Evolutionary conservation across 2,888 invertebrate species (phyloP).

Genomic region (Linnaemya vulpina): DNA sequence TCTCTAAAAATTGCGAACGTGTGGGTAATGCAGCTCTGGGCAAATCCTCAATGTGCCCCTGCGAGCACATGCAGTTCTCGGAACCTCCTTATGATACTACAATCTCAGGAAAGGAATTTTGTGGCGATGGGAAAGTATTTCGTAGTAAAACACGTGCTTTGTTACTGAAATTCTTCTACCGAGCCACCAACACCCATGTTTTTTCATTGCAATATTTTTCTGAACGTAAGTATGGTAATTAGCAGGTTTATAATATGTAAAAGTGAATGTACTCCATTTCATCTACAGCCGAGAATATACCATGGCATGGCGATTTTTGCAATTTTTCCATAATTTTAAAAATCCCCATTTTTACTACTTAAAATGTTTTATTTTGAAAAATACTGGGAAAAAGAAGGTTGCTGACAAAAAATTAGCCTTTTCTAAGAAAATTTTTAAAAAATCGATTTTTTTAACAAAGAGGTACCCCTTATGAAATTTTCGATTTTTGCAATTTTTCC

Average conservation of each 20-base stretch:
- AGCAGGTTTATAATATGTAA: conserved; percentile 18
- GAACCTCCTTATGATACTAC: conserved; percentile 87
- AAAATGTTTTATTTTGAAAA: too few relatives aligned
- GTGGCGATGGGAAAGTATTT: conserved; percentile 84
- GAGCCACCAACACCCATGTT: conserved; percentile 85
- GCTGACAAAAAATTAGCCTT: too few relatives aligned
- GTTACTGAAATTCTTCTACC: conserved; percentile 85
- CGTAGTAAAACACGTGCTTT: conserved; percentile 86
- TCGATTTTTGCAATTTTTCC: too few relatives aligned
- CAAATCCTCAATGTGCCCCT: conserved; percentile 82
- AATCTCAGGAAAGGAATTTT: conserved; percentile 85
- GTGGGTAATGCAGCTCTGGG: conserved; percentile 77
- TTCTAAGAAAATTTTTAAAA: too few relatives aligned
- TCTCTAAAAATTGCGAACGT: conserved; percentile 80
- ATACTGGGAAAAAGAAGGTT: too few relatives aligned
- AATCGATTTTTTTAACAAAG: too few relatives aligned
- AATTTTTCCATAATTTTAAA: too few relatives aligned
- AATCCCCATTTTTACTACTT: too few relatives aligned
- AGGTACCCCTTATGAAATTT: too few relatives aligned
- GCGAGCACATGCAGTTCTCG: conserved; percentile 87
- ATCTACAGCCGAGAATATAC: too few relatives aligned
- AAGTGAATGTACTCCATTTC: background rate
- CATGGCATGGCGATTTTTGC: too few relatives aligned
- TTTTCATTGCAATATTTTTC: conserved; percentile 87
- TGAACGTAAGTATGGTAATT: conserved; percentile 84